Conservation (phyloP, 2,888 invertebrate genomes). For the Orthosia gracilis region DNA sequence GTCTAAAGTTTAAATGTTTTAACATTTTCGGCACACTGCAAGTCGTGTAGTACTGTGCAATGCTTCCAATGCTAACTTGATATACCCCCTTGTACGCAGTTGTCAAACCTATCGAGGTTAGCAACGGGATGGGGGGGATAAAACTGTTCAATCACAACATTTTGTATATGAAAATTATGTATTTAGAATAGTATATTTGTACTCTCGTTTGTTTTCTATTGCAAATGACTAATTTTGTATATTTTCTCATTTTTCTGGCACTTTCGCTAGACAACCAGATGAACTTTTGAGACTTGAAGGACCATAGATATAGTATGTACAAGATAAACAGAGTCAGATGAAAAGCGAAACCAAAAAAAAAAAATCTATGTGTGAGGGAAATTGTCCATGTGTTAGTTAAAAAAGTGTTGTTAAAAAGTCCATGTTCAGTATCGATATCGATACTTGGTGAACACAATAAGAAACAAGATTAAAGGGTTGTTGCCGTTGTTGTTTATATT, state of each 20-base stretch:
- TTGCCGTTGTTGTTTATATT: no score
- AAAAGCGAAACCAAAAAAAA: no score
- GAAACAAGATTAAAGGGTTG: no score
- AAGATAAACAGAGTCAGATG: no score
- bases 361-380: no score
- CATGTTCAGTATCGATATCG: no score
- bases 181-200: not conserved
- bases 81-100: slow-evolving; percentile 85
- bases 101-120: slow-evolving; percentile 76
- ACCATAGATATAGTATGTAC: no score
- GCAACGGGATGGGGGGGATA: slow-evolving; percentile 83
- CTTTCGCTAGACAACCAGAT: not conserved
- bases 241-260: not conserved
- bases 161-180: not conserved
- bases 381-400: no score
- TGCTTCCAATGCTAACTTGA: slow-evolving; percentile 82
- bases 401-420: no score
- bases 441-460: no score
- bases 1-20: slow-evolving; percentile 59
- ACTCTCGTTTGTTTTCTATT: not conserved
- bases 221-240: not conserved
- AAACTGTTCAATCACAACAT: not conserved
- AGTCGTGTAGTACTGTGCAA: slow-evolving; percentile 62
- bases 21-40: slow-evolving; percentile 83
- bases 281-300: not conserved